Base-by-base conservation (phyloP, 1,140 invertebrate genomes). In the Euwallacea fornicatus region DNA sequence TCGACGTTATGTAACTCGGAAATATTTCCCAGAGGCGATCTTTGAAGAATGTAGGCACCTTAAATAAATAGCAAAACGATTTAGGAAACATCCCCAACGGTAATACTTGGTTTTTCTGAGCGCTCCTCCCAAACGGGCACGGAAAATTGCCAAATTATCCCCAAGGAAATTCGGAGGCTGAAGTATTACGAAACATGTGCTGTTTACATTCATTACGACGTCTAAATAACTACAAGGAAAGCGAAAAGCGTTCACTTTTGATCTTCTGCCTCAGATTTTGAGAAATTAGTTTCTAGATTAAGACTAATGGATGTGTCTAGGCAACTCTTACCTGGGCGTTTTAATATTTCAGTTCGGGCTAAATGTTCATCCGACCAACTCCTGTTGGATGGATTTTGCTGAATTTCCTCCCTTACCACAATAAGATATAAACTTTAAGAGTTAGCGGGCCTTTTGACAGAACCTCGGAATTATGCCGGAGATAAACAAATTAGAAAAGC, bases 401-500 rank as follows among this genome's bases (percentile, higher is more conserved):
- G 21, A 33, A 33, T 33, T 33, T 33, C 21, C 21, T 33, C 4
- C 21, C 21, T 33, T 33, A 33, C 21, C 42, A 61, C 59, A 54
- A 54, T 41, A 55, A 60, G 60, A 69, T 44, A 69, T 62, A 69
- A 69, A 69, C 67, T 62, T 33, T 7, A 62, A 61, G n/a, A 42
- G 8, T 62, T 62, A 62, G 54, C 33, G 47, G 42, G 8, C 55
- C 60, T 69, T 69, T 62, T 62, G 59, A 69, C 67, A 69, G 59
- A 13, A 42, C 43, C 47, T 42, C 15, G 56, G 42, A 69, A 69
- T 69, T 62, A 69, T 42, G 67, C 58, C 66, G 50, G 67, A 69
- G 67, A 69, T 69, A 69, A 69, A 69, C 59, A 69, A 69, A 69
- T 69, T 62, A 69, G 67, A 62, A 69, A 61, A 62, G 58, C 67